phyloP scores from a whole-genome alignment of 2,888 invertebrate genomes.

The Pseudoips prasinana region DNA sequence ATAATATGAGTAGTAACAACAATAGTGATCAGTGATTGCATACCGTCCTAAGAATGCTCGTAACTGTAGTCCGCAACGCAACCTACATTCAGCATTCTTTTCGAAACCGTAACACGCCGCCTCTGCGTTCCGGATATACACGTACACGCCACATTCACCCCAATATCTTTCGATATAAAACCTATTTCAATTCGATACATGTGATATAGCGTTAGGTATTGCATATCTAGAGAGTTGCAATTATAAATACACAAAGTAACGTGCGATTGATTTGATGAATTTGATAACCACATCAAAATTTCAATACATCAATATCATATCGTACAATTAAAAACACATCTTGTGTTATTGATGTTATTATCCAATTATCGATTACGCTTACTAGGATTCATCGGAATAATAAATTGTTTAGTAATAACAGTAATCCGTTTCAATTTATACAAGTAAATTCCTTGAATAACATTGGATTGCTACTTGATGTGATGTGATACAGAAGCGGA shows the following conservation, averaged over 20 bases:
- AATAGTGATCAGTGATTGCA: constrained; percentile 65
- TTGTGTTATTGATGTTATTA: too few relatives aligned
- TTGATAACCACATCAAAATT: constrained; percentile 36
- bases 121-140: constrained; percentile 76
- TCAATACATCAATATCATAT: neutral
- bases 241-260: constrained; percentile 51
- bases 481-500: too few relatives aligned
- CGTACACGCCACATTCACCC: constrained; percentile 66
- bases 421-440: too few relatives aligned
- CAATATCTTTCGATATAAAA: constrained; percentile 64
- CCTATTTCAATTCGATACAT: constrained; percentile 54
- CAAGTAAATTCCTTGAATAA: too few relatives aligned
- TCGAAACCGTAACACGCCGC: constrained; percentile 80
- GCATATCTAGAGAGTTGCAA: constrained; percentile 75
- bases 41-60: constrained; percentile 63
- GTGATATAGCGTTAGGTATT: constrained; percentile 57
- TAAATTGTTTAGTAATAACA: too few relatives aligned
- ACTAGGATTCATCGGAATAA: too few relatives aligned
- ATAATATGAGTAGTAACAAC: constrained; percentile 50
- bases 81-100: constrained; percentile 82
- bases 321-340: too few relatives aligned
- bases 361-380: too few relatives aligned
- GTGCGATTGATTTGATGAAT: constrained; percentile 55
- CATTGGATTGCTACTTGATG: too few relatives aligned
- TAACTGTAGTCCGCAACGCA: constrained; percentile 77